A percentile compares a stretch with the other conserved stretches of the same genome.
phyloP scores from a whole-genome alignment of 1,140 invertebrate species.

The Elymnias hypermnestra region DNA sequence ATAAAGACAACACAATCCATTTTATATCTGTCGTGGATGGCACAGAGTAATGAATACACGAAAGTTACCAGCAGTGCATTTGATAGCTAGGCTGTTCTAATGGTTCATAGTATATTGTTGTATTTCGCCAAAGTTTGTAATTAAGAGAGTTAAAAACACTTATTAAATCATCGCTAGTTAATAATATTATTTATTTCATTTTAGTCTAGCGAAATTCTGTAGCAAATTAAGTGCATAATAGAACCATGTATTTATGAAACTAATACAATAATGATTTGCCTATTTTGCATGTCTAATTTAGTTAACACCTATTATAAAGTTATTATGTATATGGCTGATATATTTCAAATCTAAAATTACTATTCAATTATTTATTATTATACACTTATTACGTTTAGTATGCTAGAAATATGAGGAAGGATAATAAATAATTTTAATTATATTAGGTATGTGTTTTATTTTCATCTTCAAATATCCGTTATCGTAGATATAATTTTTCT shows the following conservation, averaged over 20 bases:
- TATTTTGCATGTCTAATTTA: conserved; percentile 73
- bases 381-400: conserved; percentile 78
- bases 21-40: conserved; percentile 11
- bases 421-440: conserved; percentile 79
- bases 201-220: conserved; percentile 40
- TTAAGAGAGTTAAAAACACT: conserved; percentile 59
- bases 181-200: conserved; percentile 17
- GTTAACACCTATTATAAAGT: conserved; percentile 64
- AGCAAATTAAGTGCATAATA: conserved; percentile 49
- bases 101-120: conserved; percentile 67
- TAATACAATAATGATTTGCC: conserved; percentile 71
- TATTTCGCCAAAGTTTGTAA: conserved; percentile 69
- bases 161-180: conserved; percentile 56
- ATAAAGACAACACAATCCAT: conserved; percentile 10
- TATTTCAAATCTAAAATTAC: conserved; percentile 73
- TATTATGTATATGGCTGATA: conserved; percentile 72
- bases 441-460: conserved; percentile 72
- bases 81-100: conserved; percentile 62
- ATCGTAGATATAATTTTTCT: too few relatives aligned
- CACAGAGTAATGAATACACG: conserved; percentile 12
- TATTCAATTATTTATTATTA: conserved; percentile 78
- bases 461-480: background rate
- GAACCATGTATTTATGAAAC: conserved; percentile 51
- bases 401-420: conserved; percentile 78
- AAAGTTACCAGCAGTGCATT: conserved; percentile 39